Evolutionary conservation across 2,797 vertebrate genomes (phyloP).

Genomic region (Danio kyathit): DNA sequence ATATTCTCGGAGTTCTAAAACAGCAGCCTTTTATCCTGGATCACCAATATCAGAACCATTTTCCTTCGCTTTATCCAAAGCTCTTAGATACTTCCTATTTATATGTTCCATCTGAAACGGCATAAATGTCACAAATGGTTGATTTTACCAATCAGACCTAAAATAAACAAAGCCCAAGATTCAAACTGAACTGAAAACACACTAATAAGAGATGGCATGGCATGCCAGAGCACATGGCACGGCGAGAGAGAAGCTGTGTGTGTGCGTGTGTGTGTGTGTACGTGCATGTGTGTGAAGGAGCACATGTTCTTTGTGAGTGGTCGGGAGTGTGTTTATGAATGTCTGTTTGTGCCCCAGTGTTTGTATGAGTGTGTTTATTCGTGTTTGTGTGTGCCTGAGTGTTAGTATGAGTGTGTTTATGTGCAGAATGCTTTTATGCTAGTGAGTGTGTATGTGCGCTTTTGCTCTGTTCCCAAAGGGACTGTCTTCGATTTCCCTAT

Average conservation of each 20-base stretch:
- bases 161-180: constrained; percentile 58
- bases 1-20: constrained; percentile 58
- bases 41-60: constrained; percentile 60
- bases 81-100: constrained; percentile 60
- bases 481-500: constrained; percentile 65
- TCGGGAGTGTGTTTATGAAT: constrained; percentile 55
- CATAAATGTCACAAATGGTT: constrained; percentile 53
- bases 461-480: constrained; percentile 55
- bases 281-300: constrained; percentile 21
- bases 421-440: constrained; percentile 53
- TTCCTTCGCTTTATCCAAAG: constrained; percentile 52
- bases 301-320: constrained; percentile 47
- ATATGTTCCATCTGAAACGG: constrained; percentile 60
- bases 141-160: constrained; percentile 43
- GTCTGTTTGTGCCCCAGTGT: constrained; percentile 57
- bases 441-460: constrained; percentile 31
- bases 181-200: constrained; percentile 56
- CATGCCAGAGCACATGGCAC: constrained; percentile 58
- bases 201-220: constrained; percentile 56
- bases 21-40: constrained; percentile 40
- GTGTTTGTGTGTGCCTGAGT: constrained; percentile 57
- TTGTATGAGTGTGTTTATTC: constrained; percentile 62
- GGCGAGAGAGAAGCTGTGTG: constrained; percentile 21
- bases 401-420: constrained; percentile 59
- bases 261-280: constrained; percentile 30